Percentiles rank a stretch among this genome's conserved stretches.
Conservation (phyloP, 2,113 vertebrate species). For the Paedocypris sp. region DNA sequence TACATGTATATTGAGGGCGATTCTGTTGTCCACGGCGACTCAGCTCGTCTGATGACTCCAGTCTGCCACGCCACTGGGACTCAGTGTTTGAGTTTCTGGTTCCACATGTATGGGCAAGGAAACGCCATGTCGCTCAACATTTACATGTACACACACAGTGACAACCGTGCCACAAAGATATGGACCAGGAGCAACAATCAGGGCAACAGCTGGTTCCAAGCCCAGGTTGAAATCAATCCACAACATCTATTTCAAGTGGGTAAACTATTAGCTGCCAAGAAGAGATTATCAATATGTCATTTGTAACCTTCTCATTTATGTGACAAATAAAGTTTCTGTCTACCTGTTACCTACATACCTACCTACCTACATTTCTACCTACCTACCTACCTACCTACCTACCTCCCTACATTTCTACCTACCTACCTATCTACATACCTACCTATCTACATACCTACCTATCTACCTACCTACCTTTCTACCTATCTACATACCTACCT, state of each 20-base stretch:
- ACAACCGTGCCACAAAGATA: slow-evolving; percentile 29
- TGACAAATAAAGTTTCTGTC: background rate
- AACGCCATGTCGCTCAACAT: slow-evolving; percentile 53
- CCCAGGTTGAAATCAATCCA: slow-evolving; percentile 39
- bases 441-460: too few relatives aligned
- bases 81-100: slow-evolving; percentile 71
- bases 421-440: too few relatives aligned
- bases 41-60: slow-evolving; percentile 55
- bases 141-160: slow-evolving; percentile 46
- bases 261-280: too few relatives aligned
- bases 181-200: slow-evolving; percentile 49
- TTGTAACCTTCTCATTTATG: too few relatives aligned
- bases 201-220: slow-evolving; percentile 52
- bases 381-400: too few relatives aligned
- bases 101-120: slow-evolving; percentile 67
- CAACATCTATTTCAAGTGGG: slow-evolving; percentile 52
- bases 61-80: slow-evolving; percentile 46
- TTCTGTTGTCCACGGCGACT: slow-evolving; percentile 39
- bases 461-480: too few relatives aligned
- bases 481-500: too few relatives aligned
- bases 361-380: too few relatives aligned
- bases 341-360: too few relatives aligned
- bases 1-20: slow-evolving; percentile 65
- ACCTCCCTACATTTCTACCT: too few relatives aligned
- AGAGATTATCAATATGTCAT: too few relatives aligned